Conservation (phyloP, 1,140 invertebrate species). For the Bombyx mandarina region DNA sequence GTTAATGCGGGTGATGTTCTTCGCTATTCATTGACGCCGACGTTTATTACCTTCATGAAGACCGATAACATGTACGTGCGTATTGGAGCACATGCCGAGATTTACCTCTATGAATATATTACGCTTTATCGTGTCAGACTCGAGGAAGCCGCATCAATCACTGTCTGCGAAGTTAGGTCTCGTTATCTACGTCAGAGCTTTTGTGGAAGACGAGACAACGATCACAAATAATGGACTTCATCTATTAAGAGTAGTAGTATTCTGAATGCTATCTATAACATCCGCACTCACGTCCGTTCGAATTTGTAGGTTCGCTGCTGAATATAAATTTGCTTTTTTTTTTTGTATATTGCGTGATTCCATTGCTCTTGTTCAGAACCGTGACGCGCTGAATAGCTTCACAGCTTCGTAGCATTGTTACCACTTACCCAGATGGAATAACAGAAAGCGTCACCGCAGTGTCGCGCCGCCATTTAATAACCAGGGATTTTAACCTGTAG, state of each 20-base stretch:
- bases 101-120: constrained; percentile 15
- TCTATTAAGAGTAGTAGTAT: constrained; percentile 1
- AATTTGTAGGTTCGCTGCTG: no score
- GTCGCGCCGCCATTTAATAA: neutral
- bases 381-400: constrained; percentile 20
- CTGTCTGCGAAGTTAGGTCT: constrained; percentile 35
- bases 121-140: constrained; percentile 21
- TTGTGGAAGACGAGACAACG: constrained; percentile 26
- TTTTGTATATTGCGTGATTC: constrained; percentile 12
- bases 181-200: constrained; percentile 35
- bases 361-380: constrained; percentile 13
- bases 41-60: constrained; percentile 14
- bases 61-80: constrained; percentile 9
- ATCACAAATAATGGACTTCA: constrained; percentile 29
- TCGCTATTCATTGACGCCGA: constrained; percentile 11
- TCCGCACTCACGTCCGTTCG: no score
- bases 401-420: constrained; percentile 22
- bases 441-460: constrained; percentile 19
- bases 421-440: constrained; percentile 20
- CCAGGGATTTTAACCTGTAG: constrained; percentile 1
- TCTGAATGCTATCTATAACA: no score
- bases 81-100: constrained; percentile 10
- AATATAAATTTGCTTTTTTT: neutral
- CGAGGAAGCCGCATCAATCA: constrained; percentile 42
- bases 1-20: no score